Base-by-base conservation (phyloP, 2,797 vertebrate genomes). In the Ammospiza maritima region DNA sequence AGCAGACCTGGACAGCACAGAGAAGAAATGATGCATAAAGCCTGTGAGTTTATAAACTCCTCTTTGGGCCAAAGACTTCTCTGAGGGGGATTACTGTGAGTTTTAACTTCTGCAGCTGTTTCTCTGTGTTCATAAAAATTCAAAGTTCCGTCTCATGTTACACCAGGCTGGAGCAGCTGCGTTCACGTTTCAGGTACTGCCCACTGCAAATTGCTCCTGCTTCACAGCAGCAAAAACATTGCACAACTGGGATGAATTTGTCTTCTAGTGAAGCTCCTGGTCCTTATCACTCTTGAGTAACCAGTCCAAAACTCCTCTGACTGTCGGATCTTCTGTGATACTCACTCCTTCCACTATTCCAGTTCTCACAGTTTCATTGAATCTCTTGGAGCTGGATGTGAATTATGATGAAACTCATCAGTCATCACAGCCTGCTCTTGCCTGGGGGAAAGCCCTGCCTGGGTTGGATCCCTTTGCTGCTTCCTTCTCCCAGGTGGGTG, bases 21-120 rank as follows among this genome's bases (percentile, higher is more conserved):
- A 47, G 18, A 62, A 89, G 71, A 82, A 89, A 90, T 64, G 78
- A 94, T 96, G 92, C 92, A 89, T 89, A 73, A 67, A 94, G 60
- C n/a, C 85, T 56, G 44, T 5, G 74, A 92, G 81, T 89, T 95
- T 92, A 91, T 80, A 77, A 89, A 93, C 75, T 90, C 21, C 40
- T 85, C 70, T 72, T 82, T 60, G 64, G 86, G 90, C 90, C 87
- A 94, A 73, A 87, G 77, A 30, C 56, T 92, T 92, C 62, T 70
- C 91, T 22, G 81, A 87, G 87, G 60, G 58, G 81, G 81, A 71
- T 92, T 89, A 71, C 23, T 71, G 40, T 34, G 92, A 79, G 53
- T 76, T 94, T 85, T 93, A 90, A 89, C 84, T 94, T 85, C 40
- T 90, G 87, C 94, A 95, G 96, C 92, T 96, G 92, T 89, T 96